Percentiles rank a stretch among this genome's conserved stretches.
These are phyloP conservation scores for Sinocyclocheilus maitianheensis DNA, from an alignment of 2,113 vertebrate species.

Conservation along the genomic window DNA sequence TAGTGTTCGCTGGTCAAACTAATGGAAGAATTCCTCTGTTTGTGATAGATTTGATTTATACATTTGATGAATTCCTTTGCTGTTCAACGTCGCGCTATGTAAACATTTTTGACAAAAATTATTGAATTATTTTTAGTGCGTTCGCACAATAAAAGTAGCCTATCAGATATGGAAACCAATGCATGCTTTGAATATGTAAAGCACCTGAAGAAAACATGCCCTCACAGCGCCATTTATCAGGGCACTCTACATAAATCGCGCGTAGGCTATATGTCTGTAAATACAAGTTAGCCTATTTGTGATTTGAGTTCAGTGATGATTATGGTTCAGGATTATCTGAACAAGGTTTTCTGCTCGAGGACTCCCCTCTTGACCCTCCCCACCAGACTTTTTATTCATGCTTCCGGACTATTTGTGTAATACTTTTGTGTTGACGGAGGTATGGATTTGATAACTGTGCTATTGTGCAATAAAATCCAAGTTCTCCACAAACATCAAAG, in stretches of 20 bases:
- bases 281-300: not conserved
- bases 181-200: conserved; percentile 11
- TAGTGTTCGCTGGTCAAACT: not conserved
- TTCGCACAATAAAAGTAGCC: not conserved
- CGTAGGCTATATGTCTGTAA: not conserved
- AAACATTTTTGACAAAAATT: not conserved
- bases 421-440: not conserved
- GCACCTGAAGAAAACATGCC: not conserved
- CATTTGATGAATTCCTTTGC: not conserved
- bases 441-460: not conserved
- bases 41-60: not conserved
- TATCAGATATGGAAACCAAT: not conserved
- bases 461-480: not conserved
- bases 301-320: not conserved
- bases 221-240: not conserved
- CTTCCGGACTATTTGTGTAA: not conserved
- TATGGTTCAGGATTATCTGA: not conserved
- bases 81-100: not conserved
- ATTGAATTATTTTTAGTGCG: not conserved
- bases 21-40: not conserved
- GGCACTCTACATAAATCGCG: not conserved
- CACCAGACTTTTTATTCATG: not conserved
- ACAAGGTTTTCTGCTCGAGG: not conserved
- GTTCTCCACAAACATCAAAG: not conserved
- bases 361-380: not conserved